A percentile compares a stretch with the other conserved stretches of the same genome.
Conservation (phyloP, 2,797 vertebrate species). For the Leucoraja ocellata region DNA sequence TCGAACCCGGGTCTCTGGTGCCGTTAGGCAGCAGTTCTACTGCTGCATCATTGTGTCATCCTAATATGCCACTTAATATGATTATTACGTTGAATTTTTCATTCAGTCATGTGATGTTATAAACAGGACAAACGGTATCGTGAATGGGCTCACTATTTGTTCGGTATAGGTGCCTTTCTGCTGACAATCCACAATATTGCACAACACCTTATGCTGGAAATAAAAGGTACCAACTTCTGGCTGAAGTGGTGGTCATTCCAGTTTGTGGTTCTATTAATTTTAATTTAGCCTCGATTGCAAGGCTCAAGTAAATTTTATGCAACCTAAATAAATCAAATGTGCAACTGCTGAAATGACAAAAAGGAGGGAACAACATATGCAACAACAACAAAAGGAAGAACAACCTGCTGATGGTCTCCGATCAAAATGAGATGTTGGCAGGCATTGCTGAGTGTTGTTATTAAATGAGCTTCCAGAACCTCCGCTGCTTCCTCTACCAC, state of each 20-base stretch:
- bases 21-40: too few species aligned
- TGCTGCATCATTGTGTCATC: too few species aligned
- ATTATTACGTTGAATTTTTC: not conserved
- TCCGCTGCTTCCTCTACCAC: conserved; percentile 91
- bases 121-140: conserved; percentile 61
- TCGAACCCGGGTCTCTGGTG: too few species aligned
- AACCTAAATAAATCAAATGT: not conserved
- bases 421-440: conserved; percentile 93
- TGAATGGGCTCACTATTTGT: not conserved
- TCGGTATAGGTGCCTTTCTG: not conserved
- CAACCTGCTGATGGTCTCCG: conserved; percentile 92
- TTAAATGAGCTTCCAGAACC: conserved; percentile 86
- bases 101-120: conserved; percentile 71
- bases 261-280: not conserved
- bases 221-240: not conserved
- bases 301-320: not conserved
- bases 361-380: not conserved
- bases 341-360: not conserved
- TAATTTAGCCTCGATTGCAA: not conserved
- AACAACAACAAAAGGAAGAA: too few species aligned
- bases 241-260: not conserved
- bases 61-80: too few species aligned
- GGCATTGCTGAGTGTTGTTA: conserved; percentile 74
- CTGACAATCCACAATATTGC: not conserved
- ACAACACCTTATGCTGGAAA: not conserved